These are phyloP conservation scores for Oncorhynchus gorbuscha DNA, from an alignment of 2,113 vertebrate species.

Conservation along the genomic window DNA sequence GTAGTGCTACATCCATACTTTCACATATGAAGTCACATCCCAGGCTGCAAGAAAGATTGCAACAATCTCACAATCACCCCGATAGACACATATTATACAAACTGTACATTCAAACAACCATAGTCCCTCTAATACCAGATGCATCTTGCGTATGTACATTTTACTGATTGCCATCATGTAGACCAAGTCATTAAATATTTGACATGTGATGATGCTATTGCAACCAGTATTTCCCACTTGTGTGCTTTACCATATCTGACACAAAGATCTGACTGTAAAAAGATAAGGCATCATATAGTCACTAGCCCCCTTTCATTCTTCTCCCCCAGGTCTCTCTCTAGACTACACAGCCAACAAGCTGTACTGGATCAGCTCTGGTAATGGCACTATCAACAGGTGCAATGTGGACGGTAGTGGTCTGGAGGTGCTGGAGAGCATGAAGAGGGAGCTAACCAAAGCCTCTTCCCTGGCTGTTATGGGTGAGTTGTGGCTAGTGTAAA, in stretches of 20 bases:
- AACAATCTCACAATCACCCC: not conserved
- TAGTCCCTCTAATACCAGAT: too few relatives aligned
- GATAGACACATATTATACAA: not conserved
- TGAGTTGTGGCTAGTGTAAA: constrained; percentile 72
- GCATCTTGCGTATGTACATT: too few relatives aligned
- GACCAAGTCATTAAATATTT: too few relatives aligned
- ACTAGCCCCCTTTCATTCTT: not conserved
- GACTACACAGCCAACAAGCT: constrained; percentile 92
- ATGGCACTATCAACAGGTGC: constrained; percentile 97
- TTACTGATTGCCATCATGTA: too few relatives aligned
- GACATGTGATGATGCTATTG: too few relatives aligned
- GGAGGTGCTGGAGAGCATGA: constrained; percentile 93
- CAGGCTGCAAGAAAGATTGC: too few relatives aligned
- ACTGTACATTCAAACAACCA: too few relatives aligned
- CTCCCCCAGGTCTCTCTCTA: constrained; percentile 86
- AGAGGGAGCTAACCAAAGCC: constrained; percentile 90
- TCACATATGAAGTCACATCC: too few relatives aligned
- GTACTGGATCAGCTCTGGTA: constrained; percentile 98
- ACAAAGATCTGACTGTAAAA: not conserved
- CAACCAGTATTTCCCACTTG: too few relatives aligned
- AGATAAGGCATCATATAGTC: not conserved
- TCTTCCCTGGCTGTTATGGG: constrained; percentile 96
- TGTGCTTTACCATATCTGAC: not conserved
- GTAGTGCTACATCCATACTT: too few relatives aligned
- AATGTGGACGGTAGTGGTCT: constrained; percentile 91